These are phyloP conservation scores for Zonitis immaculata DNA, from an alignment of 2,888 invertebrate genomes.

Conservation along the genomic window DNA sequence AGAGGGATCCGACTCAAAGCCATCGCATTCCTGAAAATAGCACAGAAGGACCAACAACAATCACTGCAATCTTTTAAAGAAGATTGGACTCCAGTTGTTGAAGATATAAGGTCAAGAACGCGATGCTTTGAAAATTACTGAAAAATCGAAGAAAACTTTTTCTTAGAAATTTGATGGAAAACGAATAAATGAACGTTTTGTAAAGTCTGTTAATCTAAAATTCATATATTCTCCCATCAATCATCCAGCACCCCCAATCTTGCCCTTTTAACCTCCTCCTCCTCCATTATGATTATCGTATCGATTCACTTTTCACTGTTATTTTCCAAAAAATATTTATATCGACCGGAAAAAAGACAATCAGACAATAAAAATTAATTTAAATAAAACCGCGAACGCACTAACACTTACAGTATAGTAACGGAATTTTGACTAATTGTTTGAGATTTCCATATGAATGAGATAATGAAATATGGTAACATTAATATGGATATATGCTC, in stretches of 20 bases:
- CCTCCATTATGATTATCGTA: not conserved
- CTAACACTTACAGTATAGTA: conserved; percentile 38
- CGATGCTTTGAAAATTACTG: too few relatives aligned
- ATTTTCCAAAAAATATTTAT: not conserved
- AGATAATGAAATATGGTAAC: conserved; percentile 76
- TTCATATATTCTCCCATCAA: not conserved
- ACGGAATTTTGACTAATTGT: conserved; percentile 55
- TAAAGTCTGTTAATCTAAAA: not conserved
- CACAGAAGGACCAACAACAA: too few relatives aligned
- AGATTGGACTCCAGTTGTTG: too few relatives aligned
- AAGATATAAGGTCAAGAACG: too few relatives aligned
- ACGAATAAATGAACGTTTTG: not conserved
- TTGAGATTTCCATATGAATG: conserved; percentile 78
- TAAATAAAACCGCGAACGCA: not conserved
- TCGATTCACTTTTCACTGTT: too few relatives aligned
- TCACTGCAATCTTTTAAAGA: too few relatives aligned
- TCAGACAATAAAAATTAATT: not conserved
- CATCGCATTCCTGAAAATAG: too few relatives aligned
- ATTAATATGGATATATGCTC: conserved; percentile 69
- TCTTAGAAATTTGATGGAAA: too few relatives aligned
- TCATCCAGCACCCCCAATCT: conserved; percentile 1
- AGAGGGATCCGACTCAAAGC: too few relatives aligned
- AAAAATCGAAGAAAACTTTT: too few relatives aligned
- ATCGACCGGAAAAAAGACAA: not conserved
- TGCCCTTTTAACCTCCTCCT: not conserved